Evolutionary conservation across 2,797 vertebrate genomes (phyloP).

Genomic region (Sebastes elongatus): DNA sequence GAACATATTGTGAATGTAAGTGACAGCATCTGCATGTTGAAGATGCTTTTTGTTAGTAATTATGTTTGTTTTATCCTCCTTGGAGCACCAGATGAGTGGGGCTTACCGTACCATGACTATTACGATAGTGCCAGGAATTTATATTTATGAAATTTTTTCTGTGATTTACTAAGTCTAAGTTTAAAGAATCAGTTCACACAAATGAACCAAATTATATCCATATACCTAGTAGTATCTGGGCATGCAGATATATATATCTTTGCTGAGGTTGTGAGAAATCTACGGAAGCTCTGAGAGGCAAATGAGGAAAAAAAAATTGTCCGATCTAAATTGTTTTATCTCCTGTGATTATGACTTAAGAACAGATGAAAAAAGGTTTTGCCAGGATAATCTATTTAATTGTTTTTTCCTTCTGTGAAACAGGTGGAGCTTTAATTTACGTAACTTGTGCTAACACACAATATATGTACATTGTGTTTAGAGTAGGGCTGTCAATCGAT

Average conservation of each 20-base stretch:
- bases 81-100: neutral
- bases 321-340: too few species aligned
- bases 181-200: fast-evolving
- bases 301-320: too few species aligned
- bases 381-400: too few species aligned
- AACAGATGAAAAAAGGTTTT: too few species aligned
- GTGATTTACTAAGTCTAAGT: too few species aligned
- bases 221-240: too few species aligned
- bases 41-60: neutral
- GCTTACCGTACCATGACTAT: neutral
- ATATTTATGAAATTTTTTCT: neutral
- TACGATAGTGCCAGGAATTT: neutral
- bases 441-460: neutral
- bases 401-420: too few species aligned
- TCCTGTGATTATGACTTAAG: too few species aligned
- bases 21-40: neutral
- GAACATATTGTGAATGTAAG: neutral
- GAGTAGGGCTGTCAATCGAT: neutral
- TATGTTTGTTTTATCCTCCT: constrained; percentile 2
- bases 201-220: too few species aligned
- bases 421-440: neutral
- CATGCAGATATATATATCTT: too few species aligned
- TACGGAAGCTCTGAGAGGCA: too few species aligned
- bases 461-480: neutral
- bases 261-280: too few species aligned